phyloP scores from a whole-genome alignment of 2,113 vertebrate genomes.

The Megaceryle maxima region DNA sequence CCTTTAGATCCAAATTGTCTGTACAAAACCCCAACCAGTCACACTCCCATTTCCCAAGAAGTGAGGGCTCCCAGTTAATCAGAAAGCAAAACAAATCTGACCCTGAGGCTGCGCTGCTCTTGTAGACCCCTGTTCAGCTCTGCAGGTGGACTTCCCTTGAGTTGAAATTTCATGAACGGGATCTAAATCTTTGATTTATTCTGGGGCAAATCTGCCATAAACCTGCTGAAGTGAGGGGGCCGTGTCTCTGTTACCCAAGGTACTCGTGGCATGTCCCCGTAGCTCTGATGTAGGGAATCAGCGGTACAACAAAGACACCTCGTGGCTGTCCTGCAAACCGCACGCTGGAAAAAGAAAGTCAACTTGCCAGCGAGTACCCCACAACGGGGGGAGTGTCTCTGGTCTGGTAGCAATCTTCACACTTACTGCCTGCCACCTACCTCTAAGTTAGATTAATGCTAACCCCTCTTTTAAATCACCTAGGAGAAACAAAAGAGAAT shows the following conservation, averaged over 20 bases:
- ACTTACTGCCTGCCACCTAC: accelerated
- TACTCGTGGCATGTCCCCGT: accelerated
- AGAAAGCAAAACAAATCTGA: background rate
- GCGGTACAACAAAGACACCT: constrained; percentile 69
- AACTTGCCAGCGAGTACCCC: accelerated
- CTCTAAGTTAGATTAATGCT: background rate
- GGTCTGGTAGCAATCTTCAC: background rate
- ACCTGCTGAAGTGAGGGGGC: accelerated
- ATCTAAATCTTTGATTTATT: background rate
- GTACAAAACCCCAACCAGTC: background rate
- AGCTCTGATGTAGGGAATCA: background rate
- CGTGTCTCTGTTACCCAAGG: accelerated
- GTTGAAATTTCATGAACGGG: background rate
- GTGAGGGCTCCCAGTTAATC: background rate
- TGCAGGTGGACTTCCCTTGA: background rate
- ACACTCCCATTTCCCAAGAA: background rate
- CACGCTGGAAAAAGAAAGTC: background rate
- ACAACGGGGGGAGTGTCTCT: accelerated
- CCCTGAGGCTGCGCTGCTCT: background rate
- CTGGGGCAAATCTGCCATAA: background rate
- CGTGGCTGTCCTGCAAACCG: constrained; percentile 59
- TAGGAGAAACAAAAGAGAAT: background rate
- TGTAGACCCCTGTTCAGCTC: background rate
- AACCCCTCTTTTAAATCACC: background rate
- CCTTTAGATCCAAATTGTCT: background rate